These are phyloP conservation scores for Rosalia funebris DNA, from an alignment of 2,888 invertebrate species.

Conservation along the genomic window DNA sequence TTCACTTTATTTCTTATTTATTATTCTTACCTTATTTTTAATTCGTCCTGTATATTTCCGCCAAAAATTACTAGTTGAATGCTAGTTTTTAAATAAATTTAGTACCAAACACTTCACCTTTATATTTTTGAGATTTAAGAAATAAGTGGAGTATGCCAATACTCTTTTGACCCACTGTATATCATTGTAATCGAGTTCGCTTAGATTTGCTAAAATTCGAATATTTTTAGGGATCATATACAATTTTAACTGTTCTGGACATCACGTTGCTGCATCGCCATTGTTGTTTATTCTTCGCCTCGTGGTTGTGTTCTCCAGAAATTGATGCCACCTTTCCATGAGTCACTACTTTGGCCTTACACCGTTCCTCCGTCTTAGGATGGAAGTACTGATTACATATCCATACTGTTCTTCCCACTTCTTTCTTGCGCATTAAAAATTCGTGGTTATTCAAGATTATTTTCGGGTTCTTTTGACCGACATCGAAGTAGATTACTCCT, in stretches of 20 bases:
- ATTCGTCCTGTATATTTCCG: too few relatives aligned
- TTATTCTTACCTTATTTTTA: too few relatives aligned
- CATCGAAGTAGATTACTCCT: constrained; percentile 48
- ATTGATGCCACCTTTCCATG: constrained; percentile 38
- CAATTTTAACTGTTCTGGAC: constrained; percentile 36
- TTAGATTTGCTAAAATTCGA: too few relatives aligned
- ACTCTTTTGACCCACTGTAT: too few relatives aligned
- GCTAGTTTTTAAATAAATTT: too few relatives aligned
- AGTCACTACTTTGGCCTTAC: constrained; percentile 45
- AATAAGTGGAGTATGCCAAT: too few relatives aligned
- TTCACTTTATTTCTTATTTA: too few relatives aligned
- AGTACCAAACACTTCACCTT: too few relatives aligned
- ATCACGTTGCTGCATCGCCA: constrained; percentile 36
- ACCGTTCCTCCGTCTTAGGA: constrained; percentile 37
- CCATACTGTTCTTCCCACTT: constrained; percentile 44
- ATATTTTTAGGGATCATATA: not conserved
- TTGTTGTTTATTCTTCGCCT: constrained; percentile 30
- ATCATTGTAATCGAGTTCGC: too few relatives aligned
- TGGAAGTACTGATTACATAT: constrained; percentile 48
- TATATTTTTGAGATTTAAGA: too few relatives aligned
- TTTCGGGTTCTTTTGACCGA: constrained; percentile 50
- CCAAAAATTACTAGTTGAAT: too few relatives aligned
- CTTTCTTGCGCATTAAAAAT: constrained; percentile 40
- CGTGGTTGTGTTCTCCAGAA: constrained; percentile 43
- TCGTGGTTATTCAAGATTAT: constrained; percentile 45